These are phyloP conservation scores for Hipposideros larvatus DNA, from an alignment of 2,797 vertebrate genomes.

Conservation along the genomic window DNA sequence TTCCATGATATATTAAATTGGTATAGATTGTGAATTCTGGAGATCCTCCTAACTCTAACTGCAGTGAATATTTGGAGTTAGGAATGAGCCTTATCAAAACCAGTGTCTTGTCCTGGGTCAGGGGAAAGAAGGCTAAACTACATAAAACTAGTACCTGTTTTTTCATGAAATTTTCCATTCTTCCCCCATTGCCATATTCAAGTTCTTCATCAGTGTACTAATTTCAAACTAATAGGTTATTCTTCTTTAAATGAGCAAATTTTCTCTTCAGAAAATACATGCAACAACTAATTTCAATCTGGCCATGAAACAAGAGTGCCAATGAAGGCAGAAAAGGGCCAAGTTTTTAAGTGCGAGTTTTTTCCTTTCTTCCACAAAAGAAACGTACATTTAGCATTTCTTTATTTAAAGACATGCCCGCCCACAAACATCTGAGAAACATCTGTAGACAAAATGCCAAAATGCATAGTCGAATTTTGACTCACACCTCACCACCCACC, in stretches of 20 bases:
- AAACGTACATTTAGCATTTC: slow-evolving; percentile 80
- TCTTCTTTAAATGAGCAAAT: slow-evolving; percentile 64
- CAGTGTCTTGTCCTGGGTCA: background rate
- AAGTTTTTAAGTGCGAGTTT: slow-evolving; percentile 61
- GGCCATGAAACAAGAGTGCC: slow-evolving; percentile 28
- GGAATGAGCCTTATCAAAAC: background rate
- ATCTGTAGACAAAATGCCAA: slow-evolving; percentile 85
- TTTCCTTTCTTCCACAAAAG: slow-evolving; percentile 72
- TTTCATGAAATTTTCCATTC: background rate
- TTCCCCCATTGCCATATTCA: background rate
- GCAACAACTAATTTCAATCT: slow-evolving; percentile 51
- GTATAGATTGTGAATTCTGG: background rate
- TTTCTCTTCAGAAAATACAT: slow-evolving; percentile 67
- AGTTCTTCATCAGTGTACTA: background rate
- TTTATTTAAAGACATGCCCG: slow-evolving; percentile 83
- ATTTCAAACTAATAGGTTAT: slow-evolving; percentile 52
- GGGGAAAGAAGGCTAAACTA: background rate
- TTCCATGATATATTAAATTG: background rate
- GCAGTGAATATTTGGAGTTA: background rate
- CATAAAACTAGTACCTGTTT: background rate
- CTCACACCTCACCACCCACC: slow-evolving; percentile 86
- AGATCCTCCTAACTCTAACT: background rate
- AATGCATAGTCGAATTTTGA: slow-evolving; percentile 84
- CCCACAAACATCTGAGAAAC: slow-evolving; percentile 86
- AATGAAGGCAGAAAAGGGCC: slow-evolving; percentile 53